Base-by-base conservation (phyloP, 2,888 invertebrate species). In the Megastigmus dorsalis region DNA sequence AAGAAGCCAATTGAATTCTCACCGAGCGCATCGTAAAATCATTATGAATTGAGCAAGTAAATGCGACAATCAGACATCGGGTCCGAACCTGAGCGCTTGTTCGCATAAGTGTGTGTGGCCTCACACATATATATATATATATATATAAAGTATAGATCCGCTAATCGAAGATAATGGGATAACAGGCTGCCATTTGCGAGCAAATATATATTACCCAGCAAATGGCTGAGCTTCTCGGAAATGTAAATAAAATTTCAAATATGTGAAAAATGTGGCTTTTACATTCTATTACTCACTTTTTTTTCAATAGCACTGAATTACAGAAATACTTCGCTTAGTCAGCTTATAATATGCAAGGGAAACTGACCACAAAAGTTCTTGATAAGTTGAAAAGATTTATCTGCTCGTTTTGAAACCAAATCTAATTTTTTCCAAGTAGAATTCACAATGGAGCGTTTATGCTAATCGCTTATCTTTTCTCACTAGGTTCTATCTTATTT, bases 151-250 rank as follows among this genome's bases (percentile, higher is more conserved):
- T n/a, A n/a, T 45, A 62, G 38, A 52, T 62, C 52, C 2, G 9
- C 45, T 54, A 54, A 66, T 74, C 67, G 65, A 72, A 66, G 59
- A 66, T 72, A 66, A 66, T 66, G 18, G 59, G 52, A 72, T 74
- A 62, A 68, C 63, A 62, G 55, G 36, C 23, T 30, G 26, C 23
- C 67, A 50, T 57, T 68, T 55, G 38, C 15, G 28, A 59, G 50
- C 15, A 15, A n/a, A n/a, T 26, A 30, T 33, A 30, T 7, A 30
- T 50, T 48, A 45, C 43, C n/a, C 33, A 45, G 48, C 18, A 23
- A 38, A 30, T 18, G 20, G n/a, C 18, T 7, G 28, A 67, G 28
- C 15, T 66, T 72, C 41, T 43, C 36, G 20, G 54, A 73, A 73
- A 36, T 15, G 18, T 30, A 57, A 57, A 23, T 59, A 50, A 41